Evolutionary conservation across 2,113 vertebrate genomes (phyloP), one percentile per base, ranked within the genome.

Genomic region (Triplophysa siluroides): DNA sequence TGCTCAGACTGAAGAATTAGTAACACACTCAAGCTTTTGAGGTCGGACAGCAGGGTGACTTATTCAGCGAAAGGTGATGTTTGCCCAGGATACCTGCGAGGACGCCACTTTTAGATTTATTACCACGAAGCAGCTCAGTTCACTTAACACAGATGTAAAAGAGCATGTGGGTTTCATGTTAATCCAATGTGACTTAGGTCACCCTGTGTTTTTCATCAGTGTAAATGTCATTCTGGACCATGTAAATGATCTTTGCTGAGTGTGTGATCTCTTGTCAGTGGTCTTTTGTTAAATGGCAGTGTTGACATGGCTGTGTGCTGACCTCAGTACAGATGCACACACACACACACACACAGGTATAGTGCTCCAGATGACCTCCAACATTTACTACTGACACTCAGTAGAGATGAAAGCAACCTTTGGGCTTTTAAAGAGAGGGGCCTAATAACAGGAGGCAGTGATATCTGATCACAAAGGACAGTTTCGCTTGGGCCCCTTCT

Each of bases 391-490:
- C 66, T 81, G 81, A 85, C 84, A 76, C 78, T 63, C 16, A 43
- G 68, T 52, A 43, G 29, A 79, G 78, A 86, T 83, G 68, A 85
- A 83, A 88, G 78, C 45, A 19, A 24, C 24, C 78, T 73, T 29
- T 8, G 45, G 78, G 60, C 21, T 18, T 29, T 14, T 78, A 62
- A 56, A 81, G 81, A 62, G 13, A 16, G 26, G n/a, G 41, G 19
- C 7, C 12, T 78, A 83, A 78, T 78, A 82, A 60, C 74, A 73
- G 62, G 67, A 62, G 23, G 61, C 62, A 26, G 24, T 76, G 77
- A 78, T 76, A 84, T 84, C 52, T 75, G 63, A 85, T 83, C 76
- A 60, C 76, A 43, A 60, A 38, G 11, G 23, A 63, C 76, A 79
- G 71, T 50, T 70, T 54, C 56, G 29, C 78, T 77, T 45, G 60